Base-by-base conservation (phyloP, 2,888 invertebrate species). In the Leptopilina syphax region DNA sequence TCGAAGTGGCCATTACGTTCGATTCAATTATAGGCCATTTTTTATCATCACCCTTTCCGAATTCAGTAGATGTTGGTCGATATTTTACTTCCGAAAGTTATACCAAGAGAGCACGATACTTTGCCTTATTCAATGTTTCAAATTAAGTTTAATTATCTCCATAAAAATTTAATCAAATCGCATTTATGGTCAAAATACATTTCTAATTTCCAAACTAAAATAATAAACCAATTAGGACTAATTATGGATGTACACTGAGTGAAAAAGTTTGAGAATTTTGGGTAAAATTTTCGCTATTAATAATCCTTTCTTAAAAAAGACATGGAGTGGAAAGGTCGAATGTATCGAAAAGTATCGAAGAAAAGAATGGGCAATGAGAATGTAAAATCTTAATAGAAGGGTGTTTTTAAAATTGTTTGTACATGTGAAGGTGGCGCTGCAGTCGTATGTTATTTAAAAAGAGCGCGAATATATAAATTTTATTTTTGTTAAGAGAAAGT, bases 21-120 rank as follows among this genome's bases (percentile, higher is more conserved):
- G 79, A 68, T 81, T 81, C 81, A 81, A 81, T 81, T 81, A 81
- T 77, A 80, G 77, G 76, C 76, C 78, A 80, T 81, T 79, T 68
- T 68, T 81, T 80, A 77, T 78, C 68, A 78, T 76, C 81, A 65
- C 73, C 76, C 65, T 79, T 67, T 44, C 63, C 65, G 47, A 44
- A 44, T 54, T n/a, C 57, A 18, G 18, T n/a, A 13, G 9, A 73
- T 34, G 54, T 27, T 34, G 57, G 54, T 57, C 73, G 57, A 73
- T 73, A 73, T 57, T 57, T 73, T 73, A 73, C 34, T 73, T 57
- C 41, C 73, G 73, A 57, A 73, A 34, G 27, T 68, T 68, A 68
- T 47, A 47, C 47, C 47, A 1, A 18, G 68, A 68, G 70, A 54
- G 13, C 54, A 70, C 70, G 70, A 27, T 70, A 54, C 34, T 54